These are phyloP conservation scores for Coccyzus lansbergi DNA, from an alignment of 2,797 vertebrate genomes.

Conservation along the genomic window DNA sequence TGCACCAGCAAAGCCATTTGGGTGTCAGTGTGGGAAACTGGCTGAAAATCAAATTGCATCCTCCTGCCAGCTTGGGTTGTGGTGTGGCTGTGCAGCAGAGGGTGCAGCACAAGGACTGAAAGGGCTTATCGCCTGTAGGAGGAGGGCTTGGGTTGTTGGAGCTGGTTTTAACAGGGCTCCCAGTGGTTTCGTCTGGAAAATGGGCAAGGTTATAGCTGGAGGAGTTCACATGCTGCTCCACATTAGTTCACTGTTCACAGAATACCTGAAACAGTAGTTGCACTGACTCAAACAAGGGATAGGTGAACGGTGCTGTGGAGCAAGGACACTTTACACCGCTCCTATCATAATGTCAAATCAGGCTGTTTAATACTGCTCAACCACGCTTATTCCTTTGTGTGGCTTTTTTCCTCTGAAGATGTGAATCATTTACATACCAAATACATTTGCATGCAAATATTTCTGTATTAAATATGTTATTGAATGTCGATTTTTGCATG, in stretches of 20 bases:
- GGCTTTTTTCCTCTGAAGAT: not conserved
- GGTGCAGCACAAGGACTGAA: not conserved
- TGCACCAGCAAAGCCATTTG: not conserved
- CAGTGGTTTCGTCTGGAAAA: not conserved
- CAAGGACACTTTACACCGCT: not conserved
- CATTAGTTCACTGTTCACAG: rapidly evolving
- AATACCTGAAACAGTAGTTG: not conserved
- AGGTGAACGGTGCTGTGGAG: not conserved
- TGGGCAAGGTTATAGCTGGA: rapidly evolving
- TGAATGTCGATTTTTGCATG: constrained; percentile 23
- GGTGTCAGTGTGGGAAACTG: constrained; percentile 23
- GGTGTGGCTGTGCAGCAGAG: not conserved
- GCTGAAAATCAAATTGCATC: not conserved
- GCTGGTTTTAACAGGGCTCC: not conserved
- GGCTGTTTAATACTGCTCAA: rapidly evolving
- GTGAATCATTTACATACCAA: not conserved
- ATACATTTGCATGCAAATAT: constrained; percentile 10
- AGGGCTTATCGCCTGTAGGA: not conserved
- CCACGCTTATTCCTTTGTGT: not conserved
- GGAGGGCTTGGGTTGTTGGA: not conserved
- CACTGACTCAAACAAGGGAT: not conserved
- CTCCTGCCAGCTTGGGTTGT: not conserved
- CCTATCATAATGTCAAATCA: not conserved
- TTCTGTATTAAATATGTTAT: not conserved
- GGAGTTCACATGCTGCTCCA: not conserved